phyloP scores from a whole-genome alignment of 2,113 vertebrate species.

The Delphinus delphis region DNA sequence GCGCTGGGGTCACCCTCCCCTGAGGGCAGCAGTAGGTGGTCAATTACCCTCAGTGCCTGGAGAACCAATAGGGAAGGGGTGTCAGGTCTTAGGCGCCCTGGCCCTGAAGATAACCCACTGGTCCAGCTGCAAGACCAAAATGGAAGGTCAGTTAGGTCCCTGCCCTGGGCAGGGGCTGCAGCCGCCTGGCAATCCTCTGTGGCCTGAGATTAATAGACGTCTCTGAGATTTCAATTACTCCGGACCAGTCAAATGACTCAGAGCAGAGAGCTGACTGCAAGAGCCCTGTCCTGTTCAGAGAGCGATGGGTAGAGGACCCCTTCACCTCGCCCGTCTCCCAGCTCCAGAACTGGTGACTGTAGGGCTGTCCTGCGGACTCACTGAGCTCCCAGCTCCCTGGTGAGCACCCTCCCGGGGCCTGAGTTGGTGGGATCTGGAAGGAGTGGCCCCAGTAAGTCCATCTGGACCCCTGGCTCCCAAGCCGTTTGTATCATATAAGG shows the following conservation, averaged over 20 bases:
- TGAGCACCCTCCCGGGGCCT: neutral
- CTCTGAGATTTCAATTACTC: neutral
- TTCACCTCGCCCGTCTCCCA: fast-evolving
- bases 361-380: neutral
- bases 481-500: fast-evolving
- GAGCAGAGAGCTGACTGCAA: fast-evolving
- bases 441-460: neutral
- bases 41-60: neutral
- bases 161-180: neutral
- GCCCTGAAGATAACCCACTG: neutral
- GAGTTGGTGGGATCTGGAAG: neutral
- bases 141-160: neutral
- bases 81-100: neutral
- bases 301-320: fast-evolving
- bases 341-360: neutral
- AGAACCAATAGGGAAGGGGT: neutral
- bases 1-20: neutral
- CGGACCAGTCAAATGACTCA: fast-evolving
- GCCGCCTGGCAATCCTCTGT: neutral
- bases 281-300: neutral
- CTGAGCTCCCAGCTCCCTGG: neutral
- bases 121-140: neutral
- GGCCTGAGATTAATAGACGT: neutral
- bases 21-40: neutral
- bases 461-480: neutral